These are phyloP conservation scores for Steinernema hermaphroditum DNA, from an alignment of 2,888 invertebrate genomes.

Conservation along the genomic window DNA sequence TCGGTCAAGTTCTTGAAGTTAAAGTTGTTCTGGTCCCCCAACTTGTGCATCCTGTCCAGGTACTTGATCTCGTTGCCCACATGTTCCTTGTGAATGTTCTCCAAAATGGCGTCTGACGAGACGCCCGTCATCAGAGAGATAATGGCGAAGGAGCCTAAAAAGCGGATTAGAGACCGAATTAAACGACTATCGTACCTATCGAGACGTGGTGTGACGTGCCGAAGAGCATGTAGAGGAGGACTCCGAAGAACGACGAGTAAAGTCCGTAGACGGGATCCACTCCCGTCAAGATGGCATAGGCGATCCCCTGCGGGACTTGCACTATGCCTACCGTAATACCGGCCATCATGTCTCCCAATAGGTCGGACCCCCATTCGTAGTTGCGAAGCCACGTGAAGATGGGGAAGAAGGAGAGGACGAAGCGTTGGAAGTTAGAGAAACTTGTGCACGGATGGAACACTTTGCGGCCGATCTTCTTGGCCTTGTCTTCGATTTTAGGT, in stretches of 20 bases:
- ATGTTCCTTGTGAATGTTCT: slow-evolving; percentile 45
- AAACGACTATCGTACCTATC: slow-evolving; percentile 72
- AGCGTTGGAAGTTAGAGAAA: slow-evolving; percentile 35
- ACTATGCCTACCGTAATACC: slow-evolving; percentile 85
- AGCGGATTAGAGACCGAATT: not conserved
- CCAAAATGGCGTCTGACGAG: slow-evolving; percentile 68
- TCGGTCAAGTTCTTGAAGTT: slow-evolving; percentile 19
- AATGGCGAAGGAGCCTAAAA: slow-evolving; percentile 75
- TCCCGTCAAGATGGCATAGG: slow-evolving; percentile 70
- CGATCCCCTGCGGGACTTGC: slow-evolving; percentile 74
- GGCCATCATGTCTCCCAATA: slow-evolving; percentile 78
- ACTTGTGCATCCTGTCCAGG: slow-evolving; percentile 70
- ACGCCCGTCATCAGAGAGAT: slow-evolving; percentile 78
- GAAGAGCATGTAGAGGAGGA: slow-evolving; percentile 86
- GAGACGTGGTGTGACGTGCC: slow-evolving; percentile 87
- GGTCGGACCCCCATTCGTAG: slow-evolving; percentile 68
- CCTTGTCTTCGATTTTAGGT: slow-evolving; percentile 9
- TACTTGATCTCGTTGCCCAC: slow-evolving; percentile 47
- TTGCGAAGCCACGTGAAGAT: slow-evolving; percentile 66
- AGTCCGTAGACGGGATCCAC: slow-evolving; percentile 70
- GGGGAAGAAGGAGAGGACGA: slow-evolving; percentile 58
- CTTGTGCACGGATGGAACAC: slow-evolving; percentile 22
- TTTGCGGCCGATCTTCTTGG: slow-evolving; percentile 5
- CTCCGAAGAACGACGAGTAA: slow-evolving; percentile 89
- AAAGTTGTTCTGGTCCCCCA: slow-evolving; percentile 7